Evolutionary conservation across 2,888 invertebrate genomes (phyloP).

Genomic region (Malthinus flaveolus): DNA sequence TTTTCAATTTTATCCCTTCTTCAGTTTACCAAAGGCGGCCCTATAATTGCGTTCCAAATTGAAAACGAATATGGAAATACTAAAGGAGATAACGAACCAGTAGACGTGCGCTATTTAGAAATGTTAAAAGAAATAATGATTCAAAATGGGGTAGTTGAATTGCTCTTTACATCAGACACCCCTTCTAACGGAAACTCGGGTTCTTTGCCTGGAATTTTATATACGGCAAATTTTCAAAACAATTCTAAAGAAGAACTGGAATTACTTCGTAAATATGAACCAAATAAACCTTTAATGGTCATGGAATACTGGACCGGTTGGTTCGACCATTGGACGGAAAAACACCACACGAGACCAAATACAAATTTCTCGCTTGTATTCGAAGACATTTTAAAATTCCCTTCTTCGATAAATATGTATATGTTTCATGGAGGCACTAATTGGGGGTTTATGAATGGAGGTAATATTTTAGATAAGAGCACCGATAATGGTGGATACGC

Average conservation of each 20-base stretch:
- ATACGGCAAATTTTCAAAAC: slow-evolving; percentile 60
- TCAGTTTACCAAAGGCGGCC: slow-evolving; percentile 75
- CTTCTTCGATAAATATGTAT: slow-evolving; percentile 79
- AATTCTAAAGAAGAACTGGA: slow-evolving; percentile 52
- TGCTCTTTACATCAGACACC: slow-evolving; percentile 59
- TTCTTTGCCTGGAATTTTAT: slow-evolving; percentile 50
- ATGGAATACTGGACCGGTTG: slow-evolving; percentile 64
- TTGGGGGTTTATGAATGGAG: slow-evolving; percentile 66
- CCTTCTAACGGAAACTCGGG: slow-evolving; percentile 48
- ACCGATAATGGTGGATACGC: slow-evolving; percentile 49
- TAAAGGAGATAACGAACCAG: slow-evolving; percentile 37
- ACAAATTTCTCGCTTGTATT: slow-evolving; percentile 38
- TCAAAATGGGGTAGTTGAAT: slow-evolving; percentile 52
- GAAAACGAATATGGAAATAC: slow-evolving; percentile 93
- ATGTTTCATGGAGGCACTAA: slow-evolving; percentile 94
- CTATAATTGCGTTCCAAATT: slow-evolving; percentile 84
- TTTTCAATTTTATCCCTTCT: slow-evolving; percentile 57
- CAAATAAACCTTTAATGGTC: slow-evolving; percentile 57
- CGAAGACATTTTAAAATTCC: slow-evolving; percentile 37
- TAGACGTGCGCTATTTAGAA: slow-evolving; percentile 49
- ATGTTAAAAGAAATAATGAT: slow-evolving; percentile 49
- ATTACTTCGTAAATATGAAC: slow-evolving; percentile 46
- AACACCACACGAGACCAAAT: slow-evolving; percentile 35
- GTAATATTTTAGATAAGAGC: slow-evolving; percentile 32
- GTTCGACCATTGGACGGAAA: slow-evolving; percentile 60